These are phyloP conservation scores for Chamaea fasciata DNA, from an alignment of 2,113 vertebrate genomes.

Conservation along the genomic window DNA sequence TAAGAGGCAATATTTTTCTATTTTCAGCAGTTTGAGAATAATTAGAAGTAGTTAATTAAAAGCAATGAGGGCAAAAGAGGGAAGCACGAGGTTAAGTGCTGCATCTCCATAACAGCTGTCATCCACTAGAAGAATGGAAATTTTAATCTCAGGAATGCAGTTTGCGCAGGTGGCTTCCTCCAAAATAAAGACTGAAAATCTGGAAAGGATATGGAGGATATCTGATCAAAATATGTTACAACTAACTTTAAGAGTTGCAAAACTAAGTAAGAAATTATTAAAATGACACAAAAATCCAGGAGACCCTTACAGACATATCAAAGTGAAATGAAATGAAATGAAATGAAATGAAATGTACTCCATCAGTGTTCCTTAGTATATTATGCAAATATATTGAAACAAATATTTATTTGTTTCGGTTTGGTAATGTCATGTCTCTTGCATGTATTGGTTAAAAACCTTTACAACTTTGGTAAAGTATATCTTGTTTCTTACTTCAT, in stretches of 20 bases:
- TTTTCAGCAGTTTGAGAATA: neutral
- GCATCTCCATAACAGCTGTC: neutral
- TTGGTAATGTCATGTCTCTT: neutral
- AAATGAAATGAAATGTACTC: neutral
- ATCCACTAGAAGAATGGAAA: neutral
- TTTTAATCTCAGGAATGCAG: neutral
- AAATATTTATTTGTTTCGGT: neutral
- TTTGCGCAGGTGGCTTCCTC: fast-evolving
- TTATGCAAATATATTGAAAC: neutral
- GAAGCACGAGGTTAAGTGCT: neutral
- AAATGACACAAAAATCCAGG: neutral
- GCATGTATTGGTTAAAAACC: neutral
- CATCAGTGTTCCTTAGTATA: neutral
- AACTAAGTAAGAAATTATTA: neutral
- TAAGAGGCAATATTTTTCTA: neutral
- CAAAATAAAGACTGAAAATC: neutral
- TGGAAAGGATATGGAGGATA: neutral
- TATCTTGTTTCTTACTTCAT: neutral
- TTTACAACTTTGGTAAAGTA: neutral
- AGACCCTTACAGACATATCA: fast-evolving
- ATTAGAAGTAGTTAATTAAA: neutral
- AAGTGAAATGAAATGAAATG: neutral
- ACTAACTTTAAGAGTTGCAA: neutral
- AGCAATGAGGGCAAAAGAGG: neutral
- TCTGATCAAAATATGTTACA: neutral